A percentile compares a stretch with the other conserved stretches of the same genome.
Evolutionary conservation across 2,797 vertebrate species (phyloP).

Genomic region (Parauchenoglanis ngamensis): DNA sequence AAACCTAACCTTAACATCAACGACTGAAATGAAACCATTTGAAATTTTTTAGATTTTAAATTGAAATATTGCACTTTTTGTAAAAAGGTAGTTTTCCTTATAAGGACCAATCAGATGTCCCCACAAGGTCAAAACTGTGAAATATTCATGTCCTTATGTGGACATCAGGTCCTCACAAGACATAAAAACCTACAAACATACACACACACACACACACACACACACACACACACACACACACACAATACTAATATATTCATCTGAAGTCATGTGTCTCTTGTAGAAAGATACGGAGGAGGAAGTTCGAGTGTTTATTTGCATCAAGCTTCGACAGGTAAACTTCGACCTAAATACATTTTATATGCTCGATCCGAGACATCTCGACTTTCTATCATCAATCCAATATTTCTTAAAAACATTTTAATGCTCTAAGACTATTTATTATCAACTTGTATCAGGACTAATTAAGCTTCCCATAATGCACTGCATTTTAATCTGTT

Average conservation of each 20-base stretch:
- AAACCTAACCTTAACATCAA: too few relatives aligned
- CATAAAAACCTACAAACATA: too few relatives aligned
- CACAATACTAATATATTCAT: not conserved
- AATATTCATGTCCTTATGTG: too few relatives aligned
- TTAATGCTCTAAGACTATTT: not conserved
- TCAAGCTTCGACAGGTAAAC: constrained; percentile 71
- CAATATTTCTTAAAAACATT: not conserved
- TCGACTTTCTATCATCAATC: not conserved
- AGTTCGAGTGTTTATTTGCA: constrained; percentile 81
- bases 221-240: too few relatives aligned
- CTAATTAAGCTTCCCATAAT: not conserved
- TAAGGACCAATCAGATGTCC: too few relatives aligned
- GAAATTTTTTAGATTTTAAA: too few relatives aligned
- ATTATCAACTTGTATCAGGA: not conserved
- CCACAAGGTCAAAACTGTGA: too few relatives aligned
- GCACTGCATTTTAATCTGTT: not conserved
- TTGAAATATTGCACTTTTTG: too few relatives aligned
- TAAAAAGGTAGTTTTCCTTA: too few relatives aligned
- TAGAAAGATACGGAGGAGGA: constrained; percentile 92
- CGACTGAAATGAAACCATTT: too few relatives aligned
- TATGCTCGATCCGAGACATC: not conserved
- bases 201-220: too few relatives aligned
- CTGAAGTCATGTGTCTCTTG: constrained; percentile 50
- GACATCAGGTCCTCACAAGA: too few relatives aligned
- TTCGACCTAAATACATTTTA: not conserved